Evolutionary conservation across 2,113 vertebrate genomes (phyloP).

Genomic region (Gulo gulo): DNA sequence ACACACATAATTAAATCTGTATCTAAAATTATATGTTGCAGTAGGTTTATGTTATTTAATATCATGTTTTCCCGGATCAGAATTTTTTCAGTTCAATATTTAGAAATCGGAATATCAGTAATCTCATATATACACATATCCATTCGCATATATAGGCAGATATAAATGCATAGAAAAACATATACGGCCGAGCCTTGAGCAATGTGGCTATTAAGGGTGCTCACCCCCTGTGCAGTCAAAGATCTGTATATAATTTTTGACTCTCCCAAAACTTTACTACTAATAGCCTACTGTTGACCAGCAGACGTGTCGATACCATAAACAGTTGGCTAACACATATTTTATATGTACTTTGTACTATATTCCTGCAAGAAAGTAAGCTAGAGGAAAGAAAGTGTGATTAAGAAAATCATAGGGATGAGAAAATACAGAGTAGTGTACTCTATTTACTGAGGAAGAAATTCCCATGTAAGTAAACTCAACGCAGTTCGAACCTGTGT

Average conservation of each 20-base stretch:
- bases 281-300: neutral
- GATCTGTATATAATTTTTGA: neutral
- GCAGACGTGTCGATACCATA: neutral
- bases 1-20: neutral
- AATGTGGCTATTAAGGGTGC: neutral
- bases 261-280: neutral
- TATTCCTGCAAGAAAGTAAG: neutral
- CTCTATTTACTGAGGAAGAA: neutral
- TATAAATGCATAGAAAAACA: neutral
- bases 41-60: constrained; percentile 4
- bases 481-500: neutral
- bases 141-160: neutral
- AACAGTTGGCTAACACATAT: neutral
- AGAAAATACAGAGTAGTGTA: neutral
- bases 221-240: neutral
- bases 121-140: neutral
- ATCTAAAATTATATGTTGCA: neutral
- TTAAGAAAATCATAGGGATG: neutral
- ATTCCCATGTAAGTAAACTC: neutral
- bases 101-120: constrained; percentile 4
- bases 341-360: neutral
- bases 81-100: neutral
- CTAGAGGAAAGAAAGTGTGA: neutral
- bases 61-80: neutral
- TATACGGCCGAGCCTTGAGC: neutral